Evolutionary conservation across 2,888 invertebrate genomes (phyloP).

Genomic region (Eupithecia abbreviata): DNA sequence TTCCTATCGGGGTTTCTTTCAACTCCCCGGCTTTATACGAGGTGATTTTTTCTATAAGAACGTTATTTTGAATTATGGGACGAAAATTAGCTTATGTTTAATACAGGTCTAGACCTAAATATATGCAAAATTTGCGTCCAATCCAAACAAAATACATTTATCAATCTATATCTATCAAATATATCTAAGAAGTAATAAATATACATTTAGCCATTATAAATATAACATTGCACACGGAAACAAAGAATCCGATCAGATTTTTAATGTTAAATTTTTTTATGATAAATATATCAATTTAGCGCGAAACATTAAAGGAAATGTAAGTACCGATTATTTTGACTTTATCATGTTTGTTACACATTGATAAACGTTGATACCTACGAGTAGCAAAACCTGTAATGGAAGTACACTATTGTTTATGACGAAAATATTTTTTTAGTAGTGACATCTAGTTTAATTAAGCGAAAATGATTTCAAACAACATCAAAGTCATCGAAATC

Average conservation of each 20-base stretch:
- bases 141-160: background rate
- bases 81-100: too few relatives aligned
- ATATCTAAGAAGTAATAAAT: background rate
- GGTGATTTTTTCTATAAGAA: too few relatives aligned
- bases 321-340: conserved; percentile 14
- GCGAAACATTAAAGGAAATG: conserved; percentile 34
- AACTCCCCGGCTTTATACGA: too few relatives aligned
- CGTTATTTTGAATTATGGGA: too few relatives aligned
- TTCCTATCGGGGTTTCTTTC: too few relatives aligned
- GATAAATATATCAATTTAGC: conserved; percentile 23
- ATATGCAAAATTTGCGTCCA: background rate
- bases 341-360: conserved; percentile 26
- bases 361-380: conserved; percentile 12
- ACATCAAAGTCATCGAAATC: background rate
- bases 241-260: conserved; percentile 13
- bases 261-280: conserved; percentile 20
- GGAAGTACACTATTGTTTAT: background rate
- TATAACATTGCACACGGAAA: background rate
- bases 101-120: background rate
- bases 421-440: background rate
- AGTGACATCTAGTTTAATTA: background rate
- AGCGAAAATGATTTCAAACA: background rate
- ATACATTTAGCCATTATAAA: background rate
- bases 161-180: too few relatives aligned
- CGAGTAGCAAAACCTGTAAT: background rate